Evolutionary conservation across 1,140 invertebrate species (phyloP), one percentile per base, ranked within the genome.

Genomic region (Pseudomyrmex concolor): DNA sequence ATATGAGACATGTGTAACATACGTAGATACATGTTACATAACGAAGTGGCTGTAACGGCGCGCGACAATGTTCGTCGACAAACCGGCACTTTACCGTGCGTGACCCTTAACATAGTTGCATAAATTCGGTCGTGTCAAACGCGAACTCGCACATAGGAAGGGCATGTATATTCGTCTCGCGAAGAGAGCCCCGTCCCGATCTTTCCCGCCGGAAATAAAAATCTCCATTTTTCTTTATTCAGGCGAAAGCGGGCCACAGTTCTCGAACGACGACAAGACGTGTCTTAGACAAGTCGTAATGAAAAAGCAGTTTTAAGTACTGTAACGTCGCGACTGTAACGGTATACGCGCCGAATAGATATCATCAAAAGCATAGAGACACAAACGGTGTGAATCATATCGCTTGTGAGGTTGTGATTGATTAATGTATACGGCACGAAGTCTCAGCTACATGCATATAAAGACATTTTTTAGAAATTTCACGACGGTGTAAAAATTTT

Each of bases 161-260:
- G 50, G 2, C 9, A 13, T 34, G 17, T 19, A 25, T 34, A 66
- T 64, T 76, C 73, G 25, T 48, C 25, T 48, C 25, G 13, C 67
- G 8, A 34, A 34, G 34, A 25, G 17, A 72, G 54, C 43, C 59
- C 7, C 45, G 15, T 8, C 43, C 57, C 60, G 62, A 77, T 77
- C 25, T 48, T 19, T 54, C 63, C 54, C 25, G 50, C n/a, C 62
- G 4, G 34, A 54, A 62, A 77, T 77, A 77, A 77, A 77, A 67
- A 64, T 54, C 73, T 55, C n/a, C 55, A 77, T 77, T 77, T 77
- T 77, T 77, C 62, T 43, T 66, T 77, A 77, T 77, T 67, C 62
- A 55, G 25, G 62, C 25, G 73, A 77, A 77, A 77, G 62, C 73
- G 73, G 73, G 73, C 62, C 73, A 19, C 60, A 17, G 22, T 66